Evolutionary conservation across 1,140 invertebrate species (phyloP), one percentile per base, ranked within the genome.

Genomic region (Diplogasteroides magnus): DNA sequence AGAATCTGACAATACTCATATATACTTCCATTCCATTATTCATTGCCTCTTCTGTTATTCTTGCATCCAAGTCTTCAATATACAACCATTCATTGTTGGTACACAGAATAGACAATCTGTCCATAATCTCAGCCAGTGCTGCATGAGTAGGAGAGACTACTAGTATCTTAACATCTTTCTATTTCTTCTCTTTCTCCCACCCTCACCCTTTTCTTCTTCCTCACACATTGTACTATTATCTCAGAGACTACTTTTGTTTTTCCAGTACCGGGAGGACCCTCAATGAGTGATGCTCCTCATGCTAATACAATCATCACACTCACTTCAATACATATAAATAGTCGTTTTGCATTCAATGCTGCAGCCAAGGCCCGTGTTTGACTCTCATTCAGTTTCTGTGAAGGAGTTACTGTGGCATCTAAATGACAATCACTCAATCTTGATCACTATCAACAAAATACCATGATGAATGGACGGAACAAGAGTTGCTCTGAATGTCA

Each of bases 171-270:
- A n/a, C n/a, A n/a, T n/a, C n/a, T n/a, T n/a, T n/a, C n/a, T n/a
- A n/a, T n/a, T n/a, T n/a, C n/a, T n/a, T n/a, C n/a, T n/a, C n/a
- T n/a, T n/a, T n/a, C n/a, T n/a, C n/a, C n/a, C n/a, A n/a, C n/a
- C 19, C 37, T 48, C 37, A 87, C 87, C 83, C 88, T 88, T 63
- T 85, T 79, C 15, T 85, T 85, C 32, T 84, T 77, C 68, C 82
- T 82, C 26, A 86, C 80, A 63, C 83, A 77, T 74, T 89, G 88
- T 23, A 67, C 28, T 14, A 68, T 31, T n/a, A 72, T 68, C 37
- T 72, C 66, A 15, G 70, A 60, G 15, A 72, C 55, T 1, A 67
- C 64, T 15, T 55, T 26, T 2, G 70, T 72, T 68, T 72, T 72
- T 64, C 70, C 70, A 3, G 70, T 72, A 23, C 70, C 70, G 2